phyloP scores from a whole-genome alignment of 2,888 invertebrate genomes.

The Nomada ruficornis region DNA sequence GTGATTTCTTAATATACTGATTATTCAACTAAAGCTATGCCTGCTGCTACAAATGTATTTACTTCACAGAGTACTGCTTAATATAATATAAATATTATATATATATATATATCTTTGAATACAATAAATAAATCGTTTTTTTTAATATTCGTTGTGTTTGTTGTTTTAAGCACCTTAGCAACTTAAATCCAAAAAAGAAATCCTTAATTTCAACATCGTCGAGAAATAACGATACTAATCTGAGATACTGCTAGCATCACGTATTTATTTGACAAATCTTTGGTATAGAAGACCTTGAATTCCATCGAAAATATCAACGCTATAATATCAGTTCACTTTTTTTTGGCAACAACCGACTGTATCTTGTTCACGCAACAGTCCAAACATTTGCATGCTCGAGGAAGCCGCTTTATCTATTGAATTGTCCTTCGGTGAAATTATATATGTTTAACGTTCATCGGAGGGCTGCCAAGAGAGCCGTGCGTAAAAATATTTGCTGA shows the following conservation, averaged over 20 bases:
- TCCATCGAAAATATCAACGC: constrained; percentile 58
- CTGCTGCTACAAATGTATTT: constrained; percentile 32
- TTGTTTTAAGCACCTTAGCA: background rate
- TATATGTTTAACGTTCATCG: constrained; percentile 37
- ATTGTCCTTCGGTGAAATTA: constrained; percentile 24
- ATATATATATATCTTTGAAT: constrained; percentile 35
- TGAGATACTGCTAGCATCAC: constrained; percentile 47
- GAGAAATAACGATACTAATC: constrained; percentile 24
- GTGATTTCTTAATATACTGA: constrained; percentile 3
- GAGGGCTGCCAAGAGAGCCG: constrained; percentile 55
- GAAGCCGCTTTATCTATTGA: constrained; percentile 39
- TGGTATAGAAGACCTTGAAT: constrained; percentile 58
- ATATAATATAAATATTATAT: constrained; percentile 29
- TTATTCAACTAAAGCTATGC: constrained; percentile 23
- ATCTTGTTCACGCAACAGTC: constrained; percentile 32
- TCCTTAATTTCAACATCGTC: background rate
- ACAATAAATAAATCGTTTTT: constrained; percentile 57
- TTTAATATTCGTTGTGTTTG: constrained; percentile 5
- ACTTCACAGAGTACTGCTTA: constrained; percentile 43
- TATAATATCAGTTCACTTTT: constrained; percentile 27
- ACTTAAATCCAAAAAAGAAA: background rate
- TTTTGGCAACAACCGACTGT: constrained; percentile 41
- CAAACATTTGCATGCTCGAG: constrained; percentile 29
- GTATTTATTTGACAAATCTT: constrained; percentile 69
- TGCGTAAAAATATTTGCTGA: constrained; percentile 32